A percentile compares a stretch with the other conserved stretches of the same genome.
phyloP scores from a whole-genome alignment of 2,113 vertebrate species.

The Anas platyrhynchos region DNA sequence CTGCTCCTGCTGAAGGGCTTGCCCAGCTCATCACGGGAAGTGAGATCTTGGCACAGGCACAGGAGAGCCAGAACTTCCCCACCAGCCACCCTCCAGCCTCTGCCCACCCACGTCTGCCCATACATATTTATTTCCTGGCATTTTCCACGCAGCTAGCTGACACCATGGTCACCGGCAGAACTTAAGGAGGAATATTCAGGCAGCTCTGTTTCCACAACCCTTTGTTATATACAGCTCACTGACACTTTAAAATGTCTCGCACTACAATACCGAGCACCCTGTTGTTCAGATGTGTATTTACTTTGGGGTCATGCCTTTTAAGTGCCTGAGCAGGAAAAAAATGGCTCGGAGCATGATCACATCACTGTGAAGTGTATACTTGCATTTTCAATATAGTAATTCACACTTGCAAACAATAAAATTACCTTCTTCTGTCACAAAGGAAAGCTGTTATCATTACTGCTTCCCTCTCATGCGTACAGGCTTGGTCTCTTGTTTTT shows the following conservation, averaged over 20 bases:
- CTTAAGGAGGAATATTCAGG: not conserved
- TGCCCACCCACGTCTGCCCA: not conserved
- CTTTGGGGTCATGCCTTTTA: slow-evolving; percentile 6
- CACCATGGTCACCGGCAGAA: not conserved
- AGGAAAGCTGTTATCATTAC: not conserved
- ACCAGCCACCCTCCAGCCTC: fast-evolving
- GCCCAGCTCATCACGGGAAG: not conserved
- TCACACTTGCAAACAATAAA: slow-evolving; percentile 40
- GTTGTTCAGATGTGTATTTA: not conserved
- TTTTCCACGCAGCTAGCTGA: not conserved
- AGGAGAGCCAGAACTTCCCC: not conserved
- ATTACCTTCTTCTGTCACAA: slow-evolving; percentile 6
- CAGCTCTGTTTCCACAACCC: not conserved
- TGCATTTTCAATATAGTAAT: slow-evolving; percentile 34
- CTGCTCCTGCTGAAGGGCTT: not conserved
- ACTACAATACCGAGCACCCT: not conserved
- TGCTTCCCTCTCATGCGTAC: not conserved
- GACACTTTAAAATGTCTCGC: not conserved
- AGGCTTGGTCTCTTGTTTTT: not conserved
- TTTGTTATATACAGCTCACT: not conserved
- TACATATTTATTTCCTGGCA: fast-evolving
- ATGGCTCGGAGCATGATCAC: not conserved
- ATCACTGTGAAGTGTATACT: not conserved
- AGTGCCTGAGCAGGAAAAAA: not conserved
- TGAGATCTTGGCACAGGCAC: not conserved